phyloP scores from a whole-genome alignment of 2,113 vertebrate species.

The Steatornis caripensis region DNA sequence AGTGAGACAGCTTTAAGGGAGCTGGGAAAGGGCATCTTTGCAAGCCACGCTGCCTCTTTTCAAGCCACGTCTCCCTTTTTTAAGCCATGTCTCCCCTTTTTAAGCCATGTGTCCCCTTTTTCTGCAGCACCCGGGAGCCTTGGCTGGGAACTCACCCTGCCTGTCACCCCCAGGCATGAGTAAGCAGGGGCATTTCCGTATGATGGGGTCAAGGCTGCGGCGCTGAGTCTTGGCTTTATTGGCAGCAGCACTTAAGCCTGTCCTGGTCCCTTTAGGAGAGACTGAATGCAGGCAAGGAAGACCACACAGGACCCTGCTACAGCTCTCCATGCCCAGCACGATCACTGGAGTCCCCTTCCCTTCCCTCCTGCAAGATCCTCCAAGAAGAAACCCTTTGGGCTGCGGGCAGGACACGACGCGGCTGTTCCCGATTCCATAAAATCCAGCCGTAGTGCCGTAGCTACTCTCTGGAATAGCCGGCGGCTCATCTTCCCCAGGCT shows the following conservation, averaged over 20 bases:
- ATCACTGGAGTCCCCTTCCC: neutral
- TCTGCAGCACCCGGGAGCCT: neutral
- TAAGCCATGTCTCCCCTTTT: neutral
- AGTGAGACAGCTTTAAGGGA: neutral
- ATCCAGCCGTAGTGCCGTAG: accelerated
- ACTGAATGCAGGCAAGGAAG: neutral
- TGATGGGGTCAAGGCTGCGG: too few relatives aligned
- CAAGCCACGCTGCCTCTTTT: neutral
- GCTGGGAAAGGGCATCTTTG: neutral
- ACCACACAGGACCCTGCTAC: neutral
- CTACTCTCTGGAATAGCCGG: neutral
- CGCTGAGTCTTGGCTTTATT: neutral
- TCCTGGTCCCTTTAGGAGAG: neutral
- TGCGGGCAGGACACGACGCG: neutral
- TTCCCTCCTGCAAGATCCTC: neutral
- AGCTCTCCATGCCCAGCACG: neutral
- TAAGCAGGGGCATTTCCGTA: neutral
- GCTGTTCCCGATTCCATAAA: accelerated
- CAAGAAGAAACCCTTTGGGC: neutral
- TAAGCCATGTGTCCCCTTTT: neutral
- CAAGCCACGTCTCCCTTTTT: neutral
- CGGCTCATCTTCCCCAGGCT: neutral
- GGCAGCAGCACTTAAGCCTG: neutral
- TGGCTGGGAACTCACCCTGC: neutral
- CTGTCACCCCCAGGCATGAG: neutral